A percentile compares a stretch with the other conserved stretches of the same genome.
These are phyloP conservation scores for Meloidogyne floridensis DNA, from an alignment of 1,140 invertebrate genomes.

Conservation along the genomic window DNA sequence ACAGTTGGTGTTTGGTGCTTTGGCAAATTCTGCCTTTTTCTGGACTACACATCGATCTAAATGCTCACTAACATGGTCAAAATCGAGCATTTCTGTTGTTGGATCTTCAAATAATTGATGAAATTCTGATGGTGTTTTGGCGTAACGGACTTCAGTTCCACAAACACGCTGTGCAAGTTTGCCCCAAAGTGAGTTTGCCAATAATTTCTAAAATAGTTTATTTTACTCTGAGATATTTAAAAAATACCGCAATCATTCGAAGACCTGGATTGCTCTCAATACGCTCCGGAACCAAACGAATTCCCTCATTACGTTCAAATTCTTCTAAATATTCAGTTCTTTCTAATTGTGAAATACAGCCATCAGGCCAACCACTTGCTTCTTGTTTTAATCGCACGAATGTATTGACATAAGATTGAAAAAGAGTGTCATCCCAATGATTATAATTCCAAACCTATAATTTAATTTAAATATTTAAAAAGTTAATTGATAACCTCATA, in stretches of 20 bases:
- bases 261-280: slow-evolving; percentile 20
- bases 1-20: slow-evolving; percentile 25
- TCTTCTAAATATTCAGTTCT: too few species aligned
- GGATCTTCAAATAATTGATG: slow-evolving; percentile 1
- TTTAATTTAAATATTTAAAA: not conserved
- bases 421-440: not conserved
- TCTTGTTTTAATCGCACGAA: not conserved
- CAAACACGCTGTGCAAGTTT: slow-evolving; percentile 25
- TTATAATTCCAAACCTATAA: not conserved
- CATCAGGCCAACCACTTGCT: not conserved
- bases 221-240: too few species aligned
- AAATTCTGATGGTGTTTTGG: slow-evolving; percentile 20
- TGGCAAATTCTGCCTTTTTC: slow-evolving; percentile 11
- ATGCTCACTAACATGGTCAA: slow-evolving; percentile 25
- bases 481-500: slow-evolving; percentile 17
- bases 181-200: slow-evolving; percentile 32
- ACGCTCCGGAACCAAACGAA: slow-evolving; percentile 12
- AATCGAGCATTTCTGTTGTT: slow-evolving; percentile 10
- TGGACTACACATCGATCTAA: slow-evolving; percentile 8
- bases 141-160: slow-evolving; percentile 11
- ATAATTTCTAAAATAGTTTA: slow-evolving; percentile 10
- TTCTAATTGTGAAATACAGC: not conserved
- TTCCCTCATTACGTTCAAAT: slow-evolving; percentile 20
- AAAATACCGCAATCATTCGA: slow-evolving; percentile 14
- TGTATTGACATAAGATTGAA: not conserved